Base-by-base conservation (phyloP, 1,140 invertebrate genomes). In the Leguminivora glycinivorella region DNA sequence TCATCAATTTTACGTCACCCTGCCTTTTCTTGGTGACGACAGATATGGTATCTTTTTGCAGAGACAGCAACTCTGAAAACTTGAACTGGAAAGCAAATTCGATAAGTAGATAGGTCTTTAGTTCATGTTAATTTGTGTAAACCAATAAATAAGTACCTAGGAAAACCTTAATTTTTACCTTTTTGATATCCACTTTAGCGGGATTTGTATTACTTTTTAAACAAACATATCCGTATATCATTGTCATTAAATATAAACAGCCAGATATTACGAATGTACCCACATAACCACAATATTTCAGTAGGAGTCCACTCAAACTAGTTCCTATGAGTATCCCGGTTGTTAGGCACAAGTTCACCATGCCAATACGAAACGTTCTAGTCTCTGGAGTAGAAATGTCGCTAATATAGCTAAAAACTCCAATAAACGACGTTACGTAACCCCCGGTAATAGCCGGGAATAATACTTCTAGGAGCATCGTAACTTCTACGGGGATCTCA, bases 361-460 rank as follows among this genome's bases (percentile, higher is more conserved):
- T 75, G 12, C 93, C 93, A 3, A 94, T 89, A 69, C 93, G 80
- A 67, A 93, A 91, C 0, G 93, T 94, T 70, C 93, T 87, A 43
- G 91, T 87, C 75, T 93, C 88, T 67, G 92, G 73, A 22, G 87
- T 89, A 10, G 93, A 94, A 3, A 93, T 88, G 74, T 94, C 93
- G 77, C 93, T 92, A 31, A 94, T 93, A 69, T 94, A 94, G 69
- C 93, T 93, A 72, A 93, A 94, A 12, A 93, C 87, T 17, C 93
- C 92, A 78, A 94, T 88, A 67, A 92, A 91, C 22, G 93, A 81
- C 84, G 92, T 88, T 0, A 92, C 89, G 89, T 91, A 92, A 56
- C 93, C 91, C 25, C 93, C 92, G 25, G 93, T 92, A 17, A 94
- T 82, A 3, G 93, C 93, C 3, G 93, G 92, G 26, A 93, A 89